Conservation (phyloP, 1,140 invertebrate species). For the Metaphire vulgaris region DNA sequence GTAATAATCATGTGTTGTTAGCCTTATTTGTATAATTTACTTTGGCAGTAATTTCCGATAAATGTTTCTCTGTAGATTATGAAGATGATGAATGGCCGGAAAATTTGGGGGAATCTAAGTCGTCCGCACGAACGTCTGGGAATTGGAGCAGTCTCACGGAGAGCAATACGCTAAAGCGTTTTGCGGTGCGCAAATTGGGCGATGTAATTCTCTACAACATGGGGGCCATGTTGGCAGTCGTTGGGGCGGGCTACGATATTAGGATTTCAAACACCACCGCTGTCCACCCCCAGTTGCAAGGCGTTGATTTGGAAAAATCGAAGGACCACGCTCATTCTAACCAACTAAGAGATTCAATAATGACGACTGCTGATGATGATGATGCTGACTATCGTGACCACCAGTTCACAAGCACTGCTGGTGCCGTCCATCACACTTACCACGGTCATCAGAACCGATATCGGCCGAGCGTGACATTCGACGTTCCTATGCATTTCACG, state of each 20-base stretch:
- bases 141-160: constrained; percentile 8
- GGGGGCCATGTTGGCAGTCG: constrained; percentile 75
- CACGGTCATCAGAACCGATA: constrained; percentile 70
- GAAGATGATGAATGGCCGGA: constrained; percentile 46
- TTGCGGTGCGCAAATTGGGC: constrained; percentile 55
- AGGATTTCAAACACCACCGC: constrained; percentile 70
- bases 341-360: background rate
- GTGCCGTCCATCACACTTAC: constrained; percentile 79
- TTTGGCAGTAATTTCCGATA: too few species aligned
- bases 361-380: too few species aligned
- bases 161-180: constrained; percentile 18
- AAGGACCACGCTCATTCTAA: background rate
- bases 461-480: constrained; percentile 59
- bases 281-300: constrained; percentile 36
- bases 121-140: background rate
- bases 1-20: too few species aligned
- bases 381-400: constrained; percentile 49
- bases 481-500: constrained; percentile 64
- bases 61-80: constrained; percentile 46
- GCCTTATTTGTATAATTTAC: too few species aligned
- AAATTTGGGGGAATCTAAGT: constrained; percentile 33
- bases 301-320: background rate
- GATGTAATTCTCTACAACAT: constrained; percentile 82
- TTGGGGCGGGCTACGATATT: constrained; percentile 83
- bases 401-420: constrained; percentile 57